phyloP scores from a whole-genome alignment of 1,140 invertebrate genomes.

The Trachymyrmex septentrionalis region DNA sequence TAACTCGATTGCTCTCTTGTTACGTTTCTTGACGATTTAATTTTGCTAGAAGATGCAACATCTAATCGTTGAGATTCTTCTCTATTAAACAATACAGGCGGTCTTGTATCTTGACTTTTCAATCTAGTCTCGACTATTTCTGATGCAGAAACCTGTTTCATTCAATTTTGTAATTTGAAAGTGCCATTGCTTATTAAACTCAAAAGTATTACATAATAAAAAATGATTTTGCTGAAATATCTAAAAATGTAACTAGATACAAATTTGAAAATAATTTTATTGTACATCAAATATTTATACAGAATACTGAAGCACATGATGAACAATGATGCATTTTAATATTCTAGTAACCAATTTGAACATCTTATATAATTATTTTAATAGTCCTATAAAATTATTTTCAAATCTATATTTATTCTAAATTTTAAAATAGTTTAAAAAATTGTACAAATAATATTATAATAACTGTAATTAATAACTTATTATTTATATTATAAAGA shows the following conservation, averaged over 20 bases:
- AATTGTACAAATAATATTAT: not conserved
- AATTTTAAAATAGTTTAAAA: too few species aligned
- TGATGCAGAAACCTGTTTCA: slow-evolving; percentile 55
- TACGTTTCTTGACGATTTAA: not conserved
- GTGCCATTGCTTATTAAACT: not conserved
- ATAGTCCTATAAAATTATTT: too few species aligned
- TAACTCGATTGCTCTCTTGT: slow-evolving; percentile 75
- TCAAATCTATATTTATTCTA: too few species aligned
- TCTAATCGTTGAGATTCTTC: slow-evolving; percentile 9
- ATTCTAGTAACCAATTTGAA: too few species aligned
- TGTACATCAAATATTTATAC: too few species aligned
- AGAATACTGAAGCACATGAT: too few species aligned
- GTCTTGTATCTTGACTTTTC: slow-evolving; percentile 38
- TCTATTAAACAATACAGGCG: slow-evolving; percentile 17
- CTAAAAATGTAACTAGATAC: too few species aligned
- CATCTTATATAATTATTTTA: too few species aligned
- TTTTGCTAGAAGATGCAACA: not conserved
- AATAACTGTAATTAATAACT: slow-evolving; percentile 1
- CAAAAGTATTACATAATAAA: slow-evolving; percentile 15
- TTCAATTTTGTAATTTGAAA: slow-evolving; percentile 20
- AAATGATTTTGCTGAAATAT: too few species aligned
- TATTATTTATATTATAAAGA: not conserved
- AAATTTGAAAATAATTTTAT: too few species aligned
- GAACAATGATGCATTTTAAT: too few species aligned
- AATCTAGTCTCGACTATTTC: slow-evolving; percentile 58